Conservation (phyloP, 2,113 vertebrate genomes). For the Epinephelus cyanopodus region DNA sequence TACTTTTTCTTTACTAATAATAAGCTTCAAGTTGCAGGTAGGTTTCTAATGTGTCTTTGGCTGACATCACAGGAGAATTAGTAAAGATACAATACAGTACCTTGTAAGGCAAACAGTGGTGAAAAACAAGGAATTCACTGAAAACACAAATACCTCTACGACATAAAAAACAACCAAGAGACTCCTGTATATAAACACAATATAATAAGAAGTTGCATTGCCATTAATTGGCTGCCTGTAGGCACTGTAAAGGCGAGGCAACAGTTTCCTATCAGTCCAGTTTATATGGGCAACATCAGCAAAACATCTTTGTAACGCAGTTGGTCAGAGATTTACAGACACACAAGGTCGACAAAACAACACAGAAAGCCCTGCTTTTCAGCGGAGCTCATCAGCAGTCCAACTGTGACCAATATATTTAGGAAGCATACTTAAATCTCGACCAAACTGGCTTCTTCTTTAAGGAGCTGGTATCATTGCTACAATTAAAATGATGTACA, state of each 20-base stretch:
- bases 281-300: conserved; percentile 20
- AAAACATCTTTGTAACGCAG: conserved; percentile 22
- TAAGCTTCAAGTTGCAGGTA: conserved; percentile 69
- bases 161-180: conserved; percentile 35
- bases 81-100: conserved; percentile 69
- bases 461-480: conserved; percentile 5
- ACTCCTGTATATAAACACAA: conserved; percentile 51
- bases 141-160: conserved; percentile 32
- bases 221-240: conserved; percentile 54
- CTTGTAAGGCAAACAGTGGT: conserved; percentile 81
- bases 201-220: conserved; percentile 48
- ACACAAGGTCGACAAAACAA: conserved; percentile 25
- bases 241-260: conserved; percentile 59
- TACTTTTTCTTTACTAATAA: background rate
- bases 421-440: background rate
- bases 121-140: conserved; percentile 65
- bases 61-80: conserved; percentile 76
- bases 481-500: background rate
- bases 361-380: conserved; percentile 20
- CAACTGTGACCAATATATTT: conserved; percentile 12
- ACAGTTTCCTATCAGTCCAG: conserved; percentile 27
- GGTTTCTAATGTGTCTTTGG: conserved; percentile 82
- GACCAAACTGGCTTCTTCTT: background rate
- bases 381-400: background rate
- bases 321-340: conserved; percentile 48